These are phyloP conservation scores for Phyllostomus hastatus DNA, from an alignment of 2,113 vertebrate species.

Conservation along the genomic window DNA sequence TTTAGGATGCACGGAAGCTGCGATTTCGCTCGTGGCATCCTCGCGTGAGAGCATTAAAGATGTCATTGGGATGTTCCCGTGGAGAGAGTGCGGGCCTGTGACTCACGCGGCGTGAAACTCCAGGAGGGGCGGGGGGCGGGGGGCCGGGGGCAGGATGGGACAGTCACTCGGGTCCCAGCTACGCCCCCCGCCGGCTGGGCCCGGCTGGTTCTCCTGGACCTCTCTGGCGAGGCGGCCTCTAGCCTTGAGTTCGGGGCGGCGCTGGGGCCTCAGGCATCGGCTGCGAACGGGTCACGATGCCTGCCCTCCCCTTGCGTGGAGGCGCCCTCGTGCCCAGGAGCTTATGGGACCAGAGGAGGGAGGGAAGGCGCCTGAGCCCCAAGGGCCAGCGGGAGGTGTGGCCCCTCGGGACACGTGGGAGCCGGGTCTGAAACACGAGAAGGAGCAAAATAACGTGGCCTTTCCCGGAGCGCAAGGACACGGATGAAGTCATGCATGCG, in stretches of 20 bases:
- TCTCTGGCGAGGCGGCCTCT: not conserved
- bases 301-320: not conserved
- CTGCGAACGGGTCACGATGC: not conserved
- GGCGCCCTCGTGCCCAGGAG: not conserved
- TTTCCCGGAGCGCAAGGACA: not conserved
- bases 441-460: not conserved
- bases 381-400: not conserved
- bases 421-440: not conserved
- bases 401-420: not conserved
- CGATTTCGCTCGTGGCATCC: conserved; percentile 59
- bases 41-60: conserved; percentile 67
- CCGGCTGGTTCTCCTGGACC: not conserved
- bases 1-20: conserved; percentile 57
- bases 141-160: not conserved
- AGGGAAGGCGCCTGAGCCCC: not conserved
- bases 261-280: not conserved
- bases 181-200: not conserved
- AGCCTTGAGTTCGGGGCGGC: not conserved
- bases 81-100: conserved; percentile 42
- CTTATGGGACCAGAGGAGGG: not conserved
- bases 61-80: conserved; percentile 66
- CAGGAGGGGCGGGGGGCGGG: not conserved
- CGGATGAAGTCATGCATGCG: too few relatives aligned
- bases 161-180: not conserved
- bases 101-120: not conserved